These are phyloP conservation scores for Girardinichthys multiradiatus DNA, from an alignment of 2,113 vertebrate species.

Conservation along the genomic window DNA sequence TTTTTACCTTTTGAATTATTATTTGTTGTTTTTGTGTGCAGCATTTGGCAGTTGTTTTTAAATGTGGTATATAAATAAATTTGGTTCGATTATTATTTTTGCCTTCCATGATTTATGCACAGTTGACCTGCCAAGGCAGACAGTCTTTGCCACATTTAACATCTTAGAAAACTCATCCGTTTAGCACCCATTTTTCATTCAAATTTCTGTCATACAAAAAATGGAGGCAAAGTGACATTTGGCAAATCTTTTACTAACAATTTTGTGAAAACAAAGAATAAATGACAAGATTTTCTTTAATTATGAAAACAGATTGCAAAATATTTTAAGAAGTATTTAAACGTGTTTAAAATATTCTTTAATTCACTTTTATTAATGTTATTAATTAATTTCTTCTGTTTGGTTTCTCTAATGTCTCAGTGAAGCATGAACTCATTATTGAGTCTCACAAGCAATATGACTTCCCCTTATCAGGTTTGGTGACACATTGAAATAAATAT, in stretches of 20 bases:
- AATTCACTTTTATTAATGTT: background rate
- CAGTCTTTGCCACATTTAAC: background rate
- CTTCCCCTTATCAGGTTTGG: conserved; percentile 49
- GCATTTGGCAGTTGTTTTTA: too few relatives aligned
- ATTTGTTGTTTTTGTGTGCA: too few relatives aligned
- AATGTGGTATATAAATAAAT: too few relatives aligned
- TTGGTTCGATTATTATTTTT: too few relatives aligned
- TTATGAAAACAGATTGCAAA: background rate
- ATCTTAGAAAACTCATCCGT: background rate
- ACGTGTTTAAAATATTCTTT: background rate
- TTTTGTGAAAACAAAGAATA: background rate
- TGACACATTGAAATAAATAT: background rate
- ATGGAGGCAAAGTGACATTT: too few relatives aligned
- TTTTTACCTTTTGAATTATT: too few relatives aligned
- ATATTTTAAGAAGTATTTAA: background rate
- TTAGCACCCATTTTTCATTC: background rate
- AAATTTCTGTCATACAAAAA: background rate
- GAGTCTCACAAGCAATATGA: conserved; percentile 47
- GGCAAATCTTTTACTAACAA: too few relatives aligned
- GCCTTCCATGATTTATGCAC: background rate
- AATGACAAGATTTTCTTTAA: too few relatives aligned
- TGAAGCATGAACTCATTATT: conserved; percentile 65
- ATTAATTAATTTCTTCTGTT: background rate
- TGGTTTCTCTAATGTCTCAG: background rate
- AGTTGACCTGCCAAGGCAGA: background rate